These are phyloP conservation scores for Apotomis betuletana DNA, from an alignment of 2,888 invertebrate species.

Conservation along the genomic window DNA sequence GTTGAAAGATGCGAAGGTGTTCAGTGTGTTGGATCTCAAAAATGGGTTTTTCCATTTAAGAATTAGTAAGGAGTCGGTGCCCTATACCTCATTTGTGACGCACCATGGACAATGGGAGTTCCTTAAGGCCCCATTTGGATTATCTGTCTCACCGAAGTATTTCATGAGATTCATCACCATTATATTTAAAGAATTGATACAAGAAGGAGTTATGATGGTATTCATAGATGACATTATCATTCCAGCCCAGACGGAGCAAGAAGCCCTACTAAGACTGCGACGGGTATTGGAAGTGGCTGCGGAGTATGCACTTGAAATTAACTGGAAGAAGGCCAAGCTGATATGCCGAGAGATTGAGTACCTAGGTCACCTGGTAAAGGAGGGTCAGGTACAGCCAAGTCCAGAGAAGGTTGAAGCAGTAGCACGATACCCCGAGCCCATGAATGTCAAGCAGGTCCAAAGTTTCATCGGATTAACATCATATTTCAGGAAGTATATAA, in stretches of 20 bases:
- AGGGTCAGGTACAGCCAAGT: conserved; percentile 16
- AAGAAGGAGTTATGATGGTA: conserved; percentile 13
- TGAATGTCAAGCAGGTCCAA: conserved; percentile 23
- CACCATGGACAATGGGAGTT: conserved; percentile 34
- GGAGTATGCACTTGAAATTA: conserved; percentile 20
- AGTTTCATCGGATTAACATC: conserved; percentile 31
- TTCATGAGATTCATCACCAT: conserved; percentile 44
- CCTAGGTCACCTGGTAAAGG: conserved; percentile 25
- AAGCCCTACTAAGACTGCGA: conserved; percentile 18
- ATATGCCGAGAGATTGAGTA: conserved; percentile 24
- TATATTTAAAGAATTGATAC: conserved; percentile 32
- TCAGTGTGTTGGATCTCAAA: conserved; percentile 24
- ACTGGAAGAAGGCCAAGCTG: conserved; percentile 26
- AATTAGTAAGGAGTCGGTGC: conserved; percentile 23
- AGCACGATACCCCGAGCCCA: conserved; percentile 25
- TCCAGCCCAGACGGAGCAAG: conserved; percentile 13
- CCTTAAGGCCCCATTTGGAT: conserved; percentile 45
- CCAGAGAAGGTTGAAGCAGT: conserved; percentile 29
- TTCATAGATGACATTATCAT: conserved; percentile 32
- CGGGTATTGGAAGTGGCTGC: conserved; percentile 16
- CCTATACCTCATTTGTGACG: conserved; percentile 33
- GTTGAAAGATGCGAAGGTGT: conserved; percentile 8
- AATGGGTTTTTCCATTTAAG: conserved; percentile 30
- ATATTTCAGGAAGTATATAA: conserved; percentile 36
- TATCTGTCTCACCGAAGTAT: conserved; percentile 43